Evolutionary conservation across 2,888 invertebrate species (phyloP).

Genomic region (Cheilosia soror): DNA sequence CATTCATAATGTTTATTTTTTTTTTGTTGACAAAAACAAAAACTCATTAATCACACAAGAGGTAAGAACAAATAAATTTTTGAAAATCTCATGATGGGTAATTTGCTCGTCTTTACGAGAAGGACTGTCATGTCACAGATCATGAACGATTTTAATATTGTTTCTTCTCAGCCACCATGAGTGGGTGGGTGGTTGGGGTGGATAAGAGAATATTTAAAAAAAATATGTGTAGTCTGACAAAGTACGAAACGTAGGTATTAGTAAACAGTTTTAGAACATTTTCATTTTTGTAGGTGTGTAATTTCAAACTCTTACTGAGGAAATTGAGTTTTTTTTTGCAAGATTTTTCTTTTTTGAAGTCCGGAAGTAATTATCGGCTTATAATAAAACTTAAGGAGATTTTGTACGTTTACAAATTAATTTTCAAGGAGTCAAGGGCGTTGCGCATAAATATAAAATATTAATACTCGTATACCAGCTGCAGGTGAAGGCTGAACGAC

Average conservation of each 20-base stretch:
- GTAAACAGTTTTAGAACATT: background rate
- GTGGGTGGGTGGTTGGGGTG: background rate
- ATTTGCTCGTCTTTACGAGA: slow-evolving; percentile 9
- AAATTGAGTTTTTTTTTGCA: background rate
- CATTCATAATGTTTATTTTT: slow-evolving; percentile 24
- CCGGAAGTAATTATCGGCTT: slow-evolving; percentile 6
- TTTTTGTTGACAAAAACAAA: background rate
- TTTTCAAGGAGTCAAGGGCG: slow-evolving; percentile 5
- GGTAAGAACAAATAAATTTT: background rate
- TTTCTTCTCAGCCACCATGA: background rate
- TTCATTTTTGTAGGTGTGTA: slow-evolving; percentile 16
- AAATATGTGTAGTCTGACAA: background rate
- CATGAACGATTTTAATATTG: background rate
- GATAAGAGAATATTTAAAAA: background rate
- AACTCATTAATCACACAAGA: slow-evolving; percentile 5
- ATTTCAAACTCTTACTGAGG: slow-evolving; percentile 29
- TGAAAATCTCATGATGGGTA: background rate
- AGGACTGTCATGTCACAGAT: slow-evolving; percentile 24
- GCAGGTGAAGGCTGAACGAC: background rate
- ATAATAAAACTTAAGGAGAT: background rate
- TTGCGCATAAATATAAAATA: background rate
- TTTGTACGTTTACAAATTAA: background rate
- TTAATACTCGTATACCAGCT: too few species aligned
- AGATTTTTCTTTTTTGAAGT: slow-evolving; percentile 4
- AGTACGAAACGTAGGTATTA: background rate